These are phyloP conservation scores for Eupsilia transversa DNA, from an alignment of 2,888 invertebrate genomes.

Conservation along the genomic window DNA sequence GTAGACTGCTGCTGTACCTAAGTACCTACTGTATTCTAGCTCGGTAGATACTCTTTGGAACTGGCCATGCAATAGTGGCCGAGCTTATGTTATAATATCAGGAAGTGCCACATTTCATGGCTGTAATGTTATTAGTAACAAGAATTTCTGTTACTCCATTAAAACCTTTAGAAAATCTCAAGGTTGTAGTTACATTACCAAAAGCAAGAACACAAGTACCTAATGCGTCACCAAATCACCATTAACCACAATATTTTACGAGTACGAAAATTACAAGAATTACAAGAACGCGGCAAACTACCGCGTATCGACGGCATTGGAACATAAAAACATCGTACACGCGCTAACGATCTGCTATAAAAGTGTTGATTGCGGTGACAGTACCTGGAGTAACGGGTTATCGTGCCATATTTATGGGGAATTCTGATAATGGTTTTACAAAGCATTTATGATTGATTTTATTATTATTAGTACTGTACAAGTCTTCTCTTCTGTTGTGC, in stretches of 20 bases:
- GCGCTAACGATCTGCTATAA: constrained; percentile 54
- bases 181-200: background rate
- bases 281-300: constrained; percentile 16
- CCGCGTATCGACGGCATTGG: constrained; percentile 24
- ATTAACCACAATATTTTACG: constrained; percentile 28
- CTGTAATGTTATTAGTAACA: background rate
- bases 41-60: background rate
- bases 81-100: background rate
- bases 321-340: constrained; percentile 55
- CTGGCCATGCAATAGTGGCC: background rate
- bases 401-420: constrained; percentile 24
- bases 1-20: background rate
- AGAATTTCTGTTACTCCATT: too few relatives aligned
- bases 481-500: background rate
- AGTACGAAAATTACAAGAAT: constrained; percentile 34
- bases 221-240: constrained; percentile 30
- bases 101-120: background rate
- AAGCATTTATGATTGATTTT: constrained; percentile 9
- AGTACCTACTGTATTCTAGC: background rate
- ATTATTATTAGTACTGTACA: background rate
- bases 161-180: background rate
- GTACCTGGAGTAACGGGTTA: constrained; percentile 39
- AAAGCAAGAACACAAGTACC: background rate
- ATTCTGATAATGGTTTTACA: constrained; percentile 17
- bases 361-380: constrained; percentile 57